Evolutionary conservation across 2,888 invertebrate species (phyloP).

Genomic region (Eupithecia insigniata): DNA sequence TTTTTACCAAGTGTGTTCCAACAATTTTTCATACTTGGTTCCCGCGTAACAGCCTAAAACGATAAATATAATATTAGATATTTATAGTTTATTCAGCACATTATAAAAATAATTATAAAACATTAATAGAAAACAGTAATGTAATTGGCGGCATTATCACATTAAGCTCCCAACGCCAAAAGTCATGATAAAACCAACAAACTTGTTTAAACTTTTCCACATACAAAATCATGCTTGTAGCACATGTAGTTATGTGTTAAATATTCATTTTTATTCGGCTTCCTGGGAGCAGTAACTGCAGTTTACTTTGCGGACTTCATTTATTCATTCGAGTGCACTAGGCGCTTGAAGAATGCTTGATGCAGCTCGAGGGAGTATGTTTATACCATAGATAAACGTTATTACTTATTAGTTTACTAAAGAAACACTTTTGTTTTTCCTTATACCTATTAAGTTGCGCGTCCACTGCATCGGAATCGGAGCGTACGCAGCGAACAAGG

Average conservation of each 20-base stretch:
- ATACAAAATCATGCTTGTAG: conserved; percentile 13
- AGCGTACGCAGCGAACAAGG: too few species aligned
- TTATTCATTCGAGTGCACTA: conserved; percentile 28
- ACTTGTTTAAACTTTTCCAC: not conserved
- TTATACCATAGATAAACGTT: too few species aligned
- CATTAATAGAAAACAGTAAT: too few species aligned
- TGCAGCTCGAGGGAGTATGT: conserved; percentile 3
- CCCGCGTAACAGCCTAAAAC: not conserved
- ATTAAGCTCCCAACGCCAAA: too few species aligned
- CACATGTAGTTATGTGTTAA: conserved; percentile 46
- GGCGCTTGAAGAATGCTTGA: not conserved
- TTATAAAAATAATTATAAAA: too few species aligned
- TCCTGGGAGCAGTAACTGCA: conserved; percentile 41
- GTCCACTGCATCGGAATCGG: too few species aligned
- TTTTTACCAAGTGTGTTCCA: not conserved
- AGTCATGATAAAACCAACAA: not conserved
- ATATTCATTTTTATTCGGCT: conserved; percentile 57
- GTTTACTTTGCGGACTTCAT: conserved; percentile 40
- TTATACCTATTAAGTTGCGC: too few species aligned
- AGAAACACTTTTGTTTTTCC: too few species aligned
- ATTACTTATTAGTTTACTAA: too few species aligned
- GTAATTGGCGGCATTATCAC: too few species aligned
- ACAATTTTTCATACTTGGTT: not conserved
- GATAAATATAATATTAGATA: too few species aligned
- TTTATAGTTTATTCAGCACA: too few species aligned